Percentiles rank a stretch among this genome's conserved stretches.
Conservation (phyloP, 2,888 invertebrate species). For the Dasysyrphus tricinctus region DNA sequence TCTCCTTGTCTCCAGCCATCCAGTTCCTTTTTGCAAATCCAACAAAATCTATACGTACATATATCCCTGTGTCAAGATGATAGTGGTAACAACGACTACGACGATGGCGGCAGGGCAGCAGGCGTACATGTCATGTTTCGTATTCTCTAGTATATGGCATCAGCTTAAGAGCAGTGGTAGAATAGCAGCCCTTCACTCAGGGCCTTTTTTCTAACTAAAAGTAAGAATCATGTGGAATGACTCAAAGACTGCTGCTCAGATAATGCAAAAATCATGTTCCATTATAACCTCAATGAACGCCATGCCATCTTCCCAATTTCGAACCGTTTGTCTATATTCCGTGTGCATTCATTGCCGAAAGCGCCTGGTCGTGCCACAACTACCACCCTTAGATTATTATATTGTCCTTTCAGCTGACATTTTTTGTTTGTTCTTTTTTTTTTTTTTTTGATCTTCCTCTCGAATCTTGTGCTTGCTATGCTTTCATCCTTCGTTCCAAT, state of each 20-base stretch:
- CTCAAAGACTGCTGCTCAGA: constrained; percentile 61
- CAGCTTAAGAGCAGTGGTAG: constrained; percentile 42
- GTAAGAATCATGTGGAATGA: constrained; percentile 67
- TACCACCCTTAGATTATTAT: constrained; percentile 50
- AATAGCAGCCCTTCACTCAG: constrained; percentile 44
- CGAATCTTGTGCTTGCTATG: constrained; percentile 34
- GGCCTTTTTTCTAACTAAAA: constrained; percentile 24
- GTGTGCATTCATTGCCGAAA: constrained; percentile 59
- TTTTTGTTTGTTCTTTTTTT: constrained; percentile 38
- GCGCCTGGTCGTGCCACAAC: constrained; percentile 31
- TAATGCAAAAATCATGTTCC: constrained; percentile 76
- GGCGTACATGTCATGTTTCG: constrained; percentile 65
- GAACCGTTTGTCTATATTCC: constrained; percentile 68
- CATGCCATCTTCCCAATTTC: constrained; percentile 70
- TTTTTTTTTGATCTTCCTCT: constrained; percentile 19
- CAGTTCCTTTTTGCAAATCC: constrained; percentile 48
- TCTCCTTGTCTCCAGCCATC: neutral
- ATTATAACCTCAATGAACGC: constrained; percentile 73
- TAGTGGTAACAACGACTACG: constrained; percentile 33
- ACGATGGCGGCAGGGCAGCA: constrained; percentile 14
- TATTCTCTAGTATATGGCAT: constrained; percentile 53
- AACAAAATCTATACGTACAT: constrained; percentile 31
- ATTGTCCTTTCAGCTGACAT: constrained; percentile 66
- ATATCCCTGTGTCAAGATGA: constrained; percentile 39
- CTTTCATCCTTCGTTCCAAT: constrained; percentile 60